These are phyloP conservation scores for Gallinago solitaria DNA, from an alignment of 2,797 vertebrate species.

Conservation along the genomic window DNA sequence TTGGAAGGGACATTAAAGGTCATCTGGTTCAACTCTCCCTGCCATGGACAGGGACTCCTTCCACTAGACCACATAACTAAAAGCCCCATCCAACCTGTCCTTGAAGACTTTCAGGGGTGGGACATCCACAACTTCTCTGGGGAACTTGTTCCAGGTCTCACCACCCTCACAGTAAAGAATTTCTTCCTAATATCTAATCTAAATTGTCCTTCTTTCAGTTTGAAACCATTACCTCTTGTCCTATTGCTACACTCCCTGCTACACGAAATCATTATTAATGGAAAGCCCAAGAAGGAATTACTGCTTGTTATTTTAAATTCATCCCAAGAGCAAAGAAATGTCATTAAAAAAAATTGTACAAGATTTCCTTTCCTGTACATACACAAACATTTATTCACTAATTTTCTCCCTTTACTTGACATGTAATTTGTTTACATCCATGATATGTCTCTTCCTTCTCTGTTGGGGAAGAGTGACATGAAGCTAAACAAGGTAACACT, in stretches of 20 bases:
- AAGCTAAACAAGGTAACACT: neutral
- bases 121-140: neutral
- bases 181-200: no score
- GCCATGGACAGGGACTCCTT: no score
- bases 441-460: neutral
- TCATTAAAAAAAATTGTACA: neutral
- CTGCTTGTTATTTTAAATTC: conserved; percentile 42
- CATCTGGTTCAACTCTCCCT: no score
- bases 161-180: neutral
- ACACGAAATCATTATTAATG: conserved; percentile 9
- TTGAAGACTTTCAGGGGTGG: neutral
- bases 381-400: neutral
- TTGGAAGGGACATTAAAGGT: no score
- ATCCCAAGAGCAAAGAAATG: conserved; percentile 31
- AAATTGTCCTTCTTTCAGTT: neutral
- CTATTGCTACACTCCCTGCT: neutral
- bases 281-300: conserved; percentile 9
- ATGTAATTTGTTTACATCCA: conserved; percentile 14
- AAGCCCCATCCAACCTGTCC: neutral
- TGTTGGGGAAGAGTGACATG: neutral
- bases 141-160: neutral
- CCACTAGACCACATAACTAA: neutral
- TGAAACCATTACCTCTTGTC: neutral
- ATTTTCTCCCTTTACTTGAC: conserved; percentile 48
- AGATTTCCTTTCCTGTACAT: neutral